These are phyloP conservation scores for Pteropus alecto DNA, from an alignment of 2,113 vertebrate genomes.

Conservation along the genomic window DNA sequence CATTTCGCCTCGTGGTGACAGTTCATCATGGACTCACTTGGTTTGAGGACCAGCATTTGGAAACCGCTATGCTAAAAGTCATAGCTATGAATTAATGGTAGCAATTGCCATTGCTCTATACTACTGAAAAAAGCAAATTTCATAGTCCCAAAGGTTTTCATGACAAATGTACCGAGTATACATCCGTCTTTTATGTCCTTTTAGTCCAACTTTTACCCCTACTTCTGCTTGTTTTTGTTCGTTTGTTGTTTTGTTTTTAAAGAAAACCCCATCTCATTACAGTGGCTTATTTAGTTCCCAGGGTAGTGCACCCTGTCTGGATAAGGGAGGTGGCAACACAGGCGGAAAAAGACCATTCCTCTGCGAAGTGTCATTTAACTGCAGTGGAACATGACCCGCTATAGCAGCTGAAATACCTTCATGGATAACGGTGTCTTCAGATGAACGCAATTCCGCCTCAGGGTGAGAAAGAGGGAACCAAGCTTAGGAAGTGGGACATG, in stretches of 20 bases:
- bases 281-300: not conserved
- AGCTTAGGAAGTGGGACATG: not conserved
- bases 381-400: not conserved
- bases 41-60: not conserved
- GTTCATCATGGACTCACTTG: not conserved
- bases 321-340: not conserved
- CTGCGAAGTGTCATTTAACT: not conserved
- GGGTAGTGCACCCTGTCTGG: not conserved
- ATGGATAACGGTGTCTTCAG: not conserved
- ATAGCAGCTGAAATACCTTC: not conserved
- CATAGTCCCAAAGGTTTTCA: not conserved
- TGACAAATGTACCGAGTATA: not conserved
- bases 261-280: not conserved
- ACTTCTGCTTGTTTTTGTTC: not conserved
- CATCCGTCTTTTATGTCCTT: conserved; percentile 9
- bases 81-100: conserved; percentile 6
- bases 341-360: not conserved
- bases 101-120: not conserved
- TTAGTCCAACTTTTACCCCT: not conserved
- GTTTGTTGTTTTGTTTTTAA: not conserved
- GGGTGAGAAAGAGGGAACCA: not conserved
- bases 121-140: conserved; percentile 32
- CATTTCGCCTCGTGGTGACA: not conserved
- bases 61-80: conserved; percentile 33
- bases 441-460: not conserved